Conservation (phyloP, 2,888 invertebrate genomes). For the Brenthis hecate region DNA sequence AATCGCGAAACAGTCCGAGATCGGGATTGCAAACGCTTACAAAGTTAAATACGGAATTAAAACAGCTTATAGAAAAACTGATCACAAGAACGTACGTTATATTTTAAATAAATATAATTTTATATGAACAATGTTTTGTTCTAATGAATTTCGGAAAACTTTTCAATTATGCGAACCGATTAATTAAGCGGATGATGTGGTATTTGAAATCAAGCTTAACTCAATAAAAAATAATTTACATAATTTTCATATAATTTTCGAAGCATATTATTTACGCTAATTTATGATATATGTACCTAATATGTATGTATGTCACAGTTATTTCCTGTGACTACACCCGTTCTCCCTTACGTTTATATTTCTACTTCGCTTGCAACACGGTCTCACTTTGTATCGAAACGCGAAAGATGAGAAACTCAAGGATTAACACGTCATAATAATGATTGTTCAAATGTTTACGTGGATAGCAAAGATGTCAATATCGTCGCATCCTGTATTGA, state of each 20-base stretch:
- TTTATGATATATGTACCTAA: no score
- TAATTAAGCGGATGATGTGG: slow-evolving; percentile 6
- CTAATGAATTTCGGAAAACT: background rate
- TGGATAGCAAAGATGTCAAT: no score
- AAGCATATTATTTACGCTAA: no score
- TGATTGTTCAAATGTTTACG: no score
- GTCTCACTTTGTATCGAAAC: no score
- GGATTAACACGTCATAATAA: no score
- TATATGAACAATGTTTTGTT: background rate
- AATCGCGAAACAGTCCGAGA: slow-evolving; percentile 49
- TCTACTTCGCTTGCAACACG: no score
- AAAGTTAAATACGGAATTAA: slow-evolving; percentile 32
- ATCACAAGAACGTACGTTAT: background rate
- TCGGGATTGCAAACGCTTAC: slow-evolving; percentile 27
- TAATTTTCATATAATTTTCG: background rate
- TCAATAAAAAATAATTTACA: background rate
- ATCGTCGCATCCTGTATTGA: no score
- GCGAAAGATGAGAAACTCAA: no score
- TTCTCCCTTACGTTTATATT: no score
- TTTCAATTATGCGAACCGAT: slow-evolving; percentile 5
- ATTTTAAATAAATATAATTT: background rate
- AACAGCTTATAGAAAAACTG: slow-evolving; percentile 20
- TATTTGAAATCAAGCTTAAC: slow-evolving; percentile 16
- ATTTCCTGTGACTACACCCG: no score
- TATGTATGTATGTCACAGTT: no score